Base-by-base conservation (phyloP, 2,113 vertebrate genomes). In the Trematomus loennbergii region DNA sequence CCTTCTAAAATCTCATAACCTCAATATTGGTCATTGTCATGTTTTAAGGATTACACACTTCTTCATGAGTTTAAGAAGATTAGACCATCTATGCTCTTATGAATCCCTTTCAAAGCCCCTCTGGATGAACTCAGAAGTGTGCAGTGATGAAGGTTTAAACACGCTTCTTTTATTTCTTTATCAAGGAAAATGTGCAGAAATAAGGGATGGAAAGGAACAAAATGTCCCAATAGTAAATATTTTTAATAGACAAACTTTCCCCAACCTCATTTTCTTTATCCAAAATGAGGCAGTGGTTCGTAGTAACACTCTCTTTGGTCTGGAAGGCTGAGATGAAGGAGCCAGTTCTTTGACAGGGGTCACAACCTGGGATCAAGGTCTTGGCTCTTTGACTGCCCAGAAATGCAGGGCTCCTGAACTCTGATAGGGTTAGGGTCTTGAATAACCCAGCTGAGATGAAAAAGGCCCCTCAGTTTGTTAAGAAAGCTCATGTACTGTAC, bases 41-140 rank as follows among this genome's bases (percentile, higher is more conserved):
- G 45, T 50, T 81, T 68, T 54, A 83, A 49, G 69, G 77, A 81
- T 81, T 77, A 83, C 29, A 75, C 12, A n/a, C 55, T 64, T 29
- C 48, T 55, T 49, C 29, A 3, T 18, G 17, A 72, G 48, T 86
- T 29, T 78, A 68, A 81, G 82, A 72, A 82, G 66, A 87, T 81
- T 72, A 84, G 7, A 59, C 43, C 7, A 65, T 57, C 33, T 80
- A 72, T 69, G 45, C 43, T 79, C 58, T 75, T 55, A 72, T 73
- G 67, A 79, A 57, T 74, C 36, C n/a, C 18, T 53, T 80, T 74
- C 75, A 66, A 59, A 68, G 1, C 4, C 6, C 43, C 17, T 70
- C 29, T 53, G 67, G 40, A 72, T 70, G 53, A 82, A 82, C 13
- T 78, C 36, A 69, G 46, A 77, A 20, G 17, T 78, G 18, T 75